These are phyloP conservation scores for Notolepis coatsorum DNA, from an alignment of 2,797 vertebrate genomes.

Conservation along the genomic window DNA sequence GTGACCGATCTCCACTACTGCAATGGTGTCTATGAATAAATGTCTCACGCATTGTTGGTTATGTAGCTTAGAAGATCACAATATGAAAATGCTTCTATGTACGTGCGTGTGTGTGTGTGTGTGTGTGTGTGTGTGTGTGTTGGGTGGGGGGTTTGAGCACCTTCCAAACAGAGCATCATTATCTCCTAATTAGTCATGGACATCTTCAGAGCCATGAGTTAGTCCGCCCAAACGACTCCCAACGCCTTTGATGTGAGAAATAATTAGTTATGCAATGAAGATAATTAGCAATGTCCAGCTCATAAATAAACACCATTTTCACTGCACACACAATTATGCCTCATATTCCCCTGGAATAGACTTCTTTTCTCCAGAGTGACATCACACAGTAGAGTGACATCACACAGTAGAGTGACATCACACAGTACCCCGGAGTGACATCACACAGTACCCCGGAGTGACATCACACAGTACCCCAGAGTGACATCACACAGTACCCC, in stretches of 20 bases:
- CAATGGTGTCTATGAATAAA: no score
- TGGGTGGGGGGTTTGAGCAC: not conserved
- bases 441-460: no score
- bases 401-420: no score
- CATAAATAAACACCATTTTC: slow-evolving; percentile 67
- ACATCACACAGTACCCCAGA: no score
- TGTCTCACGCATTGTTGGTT: no score
- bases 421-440: no score
- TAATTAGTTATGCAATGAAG: slow-evolving; percentile 72
- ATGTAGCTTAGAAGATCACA: no score
- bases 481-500: no score
- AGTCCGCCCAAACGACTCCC: slow-evolving; percentile 64
- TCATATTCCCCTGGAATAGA: slow-evolving; percentile 13
- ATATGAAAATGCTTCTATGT: not conserved
- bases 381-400: no score
- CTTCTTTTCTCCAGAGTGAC: not conserved
- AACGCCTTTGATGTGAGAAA: slow-evolving; percentile 79
- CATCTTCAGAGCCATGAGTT: slow-evolving; percentile 52
- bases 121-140: slow-evolving; percentile 1
- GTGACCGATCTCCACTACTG: no score
- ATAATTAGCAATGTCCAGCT: slow-evolving; percentile 71
- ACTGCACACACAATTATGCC: slow-evolving; percentile 23
- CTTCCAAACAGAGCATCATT: slow-evolving; percentile 68
- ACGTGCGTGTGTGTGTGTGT: not conserved
- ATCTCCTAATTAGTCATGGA: slow-evolving; percentile 68